Base-by-base conservation (phyloP, 2,113 vertebrate species). In the Tauraco erythrolophus region DNA sequence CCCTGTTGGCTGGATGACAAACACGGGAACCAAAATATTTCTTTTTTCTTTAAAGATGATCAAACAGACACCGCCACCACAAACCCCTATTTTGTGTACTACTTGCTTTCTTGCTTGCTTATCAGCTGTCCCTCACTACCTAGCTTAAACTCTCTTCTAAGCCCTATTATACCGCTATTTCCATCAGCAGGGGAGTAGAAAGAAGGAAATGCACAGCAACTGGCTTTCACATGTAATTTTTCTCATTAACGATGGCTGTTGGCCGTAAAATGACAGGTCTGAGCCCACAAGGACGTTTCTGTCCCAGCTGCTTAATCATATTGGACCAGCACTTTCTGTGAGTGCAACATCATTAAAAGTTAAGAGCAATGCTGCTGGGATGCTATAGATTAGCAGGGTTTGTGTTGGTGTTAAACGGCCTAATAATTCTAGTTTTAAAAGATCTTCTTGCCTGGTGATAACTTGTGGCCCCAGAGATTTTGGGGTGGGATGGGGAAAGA, bases 201-300 rank as follows among this genome's bases (percentile, higher is more conserved):
- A 83, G 90, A 86, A 95, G 92, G 69, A 88, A 81, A 69, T 51
- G 79, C 31, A 12, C 74, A 81, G 62, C 72, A 94, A 68, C 94
- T 97, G 89, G 77, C 89, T 95, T 98, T 98, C 89, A 95, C 65
- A 92, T 96, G 65, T 91, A 68, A 80, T 96, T 96, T 96, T 96
- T 92, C 81, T 97, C 16, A 33, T 96, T 97, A 95, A 68, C 91
- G 84, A 68, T 94, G 84, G 72, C 85, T 95, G 61, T 84, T 96
- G 86, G 91, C 92, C 3, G 4, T 91, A 86, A 95, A 96, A 96
- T 87, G 97, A 96, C 95, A 98, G 68, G 30, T 95, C 85, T 94
- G 19, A 65, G 84, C 84, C 89, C 84, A 48, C 0, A 3, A 72
- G 93, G 84, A 78, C 80, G 50, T 70, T 96, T 74, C 87, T 87